These are phyloP conservation scores for Tubiluchus corallicola DNA, from an alignment of 2,888 invertebrate genomes.

Conservation along the genomic window DNA sequence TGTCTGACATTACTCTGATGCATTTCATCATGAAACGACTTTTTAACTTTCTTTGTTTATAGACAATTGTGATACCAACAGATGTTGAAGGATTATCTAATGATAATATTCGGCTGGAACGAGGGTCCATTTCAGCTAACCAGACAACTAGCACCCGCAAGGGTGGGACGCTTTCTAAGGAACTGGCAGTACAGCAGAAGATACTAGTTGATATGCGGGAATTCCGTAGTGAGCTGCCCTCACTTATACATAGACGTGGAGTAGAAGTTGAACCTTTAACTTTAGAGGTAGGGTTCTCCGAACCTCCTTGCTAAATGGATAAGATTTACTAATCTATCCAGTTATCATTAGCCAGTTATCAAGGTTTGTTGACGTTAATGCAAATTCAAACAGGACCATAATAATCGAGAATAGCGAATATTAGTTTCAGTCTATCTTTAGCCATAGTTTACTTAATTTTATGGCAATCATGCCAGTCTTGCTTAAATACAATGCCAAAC, in stretches of 20 bases:
- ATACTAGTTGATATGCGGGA: conserved; percentile 88
- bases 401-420: too few species aligned
- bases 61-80: conserved; percentile 68
- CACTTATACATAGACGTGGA: conserved; percentile 74
- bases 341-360: too few species aligned
- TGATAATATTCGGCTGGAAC: conserved; percentile 32
- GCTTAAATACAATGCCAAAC: too few species aligned
- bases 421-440: too few species aligned
- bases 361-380: too few species aligned
- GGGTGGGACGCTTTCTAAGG: conserved; percentile 2
- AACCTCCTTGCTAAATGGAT: conserved; percentile 4
- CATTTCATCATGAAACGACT: conserved; percentile 6
- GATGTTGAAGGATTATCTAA: conserved; percentile 72
- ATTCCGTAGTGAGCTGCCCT: conserved; percentile 86
- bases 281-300: conserved; percentile 39
- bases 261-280: conserved; percentile 77
- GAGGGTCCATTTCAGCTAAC: conserved; percentile 27
- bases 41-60: conserved; percentile 16
- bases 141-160: conserved; percentile 16
- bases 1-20: not conserved
- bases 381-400: too few species aligned
- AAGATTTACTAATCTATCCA: too few species aligned
- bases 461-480: too few species aligned
- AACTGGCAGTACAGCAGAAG: conserved; percentile 16
- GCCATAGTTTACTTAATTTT: too few species aligned